Conservation (phyloP, 2,113 vertebrate genomes). For the Muntiacus muntjak region DNA sequence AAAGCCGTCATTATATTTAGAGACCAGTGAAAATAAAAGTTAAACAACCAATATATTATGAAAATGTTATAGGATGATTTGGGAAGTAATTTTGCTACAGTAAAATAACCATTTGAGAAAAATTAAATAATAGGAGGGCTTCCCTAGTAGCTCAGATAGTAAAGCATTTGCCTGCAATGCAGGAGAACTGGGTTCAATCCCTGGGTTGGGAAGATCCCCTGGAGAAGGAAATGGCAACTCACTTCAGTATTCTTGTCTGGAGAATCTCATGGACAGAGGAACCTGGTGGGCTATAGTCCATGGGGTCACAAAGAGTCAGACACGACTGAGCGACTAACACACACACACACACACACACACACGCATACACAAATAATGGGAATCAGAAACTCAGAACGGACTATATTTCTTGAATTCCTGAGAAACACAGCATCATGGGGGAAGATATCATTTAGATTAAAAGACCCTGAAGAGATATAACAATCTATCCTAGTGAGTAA, state of each 20-base stretch:
- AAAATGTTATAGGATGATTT: not conserved
- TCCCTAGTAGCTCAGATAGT: not conserved
- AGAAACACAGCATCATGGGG: not conserved
- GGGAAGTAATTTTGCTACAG: not conserved
- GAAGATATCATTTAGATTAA: not conserved
- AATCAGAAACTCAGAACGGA: not conserved
- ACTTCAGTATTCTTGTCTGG: not conserved
- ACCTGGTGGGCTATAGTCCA: not conserved
- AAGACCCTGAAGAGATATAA: not conserved
- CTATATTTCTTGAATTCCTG: not conserved
- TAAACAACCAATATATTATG: not conserved
- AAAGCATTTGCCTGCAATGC: not conserved
- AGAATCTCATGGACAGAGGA: not conserved
- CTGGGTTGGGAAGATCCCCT: not conserved
- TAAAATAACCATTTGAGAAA: not conserved
- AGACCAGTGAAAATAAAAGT: not conserved
- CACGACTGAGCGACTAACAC: not conserved
- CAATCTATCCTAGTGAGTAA: not conserved
- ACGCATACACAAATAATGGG: not conserved
- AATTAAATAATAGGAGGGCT: not conserved
- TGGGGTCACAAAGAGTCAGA: accelerated
- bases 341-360: not conserved
- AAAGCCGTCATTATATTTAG: not conserved
- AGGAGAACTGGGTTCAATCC: not conserved
- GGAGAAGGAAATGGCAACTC: not conserved